phyloP scores from a whole-genome alignment of 1,140 invertebrate genomes.

The Drosophila melanica region DNA sequence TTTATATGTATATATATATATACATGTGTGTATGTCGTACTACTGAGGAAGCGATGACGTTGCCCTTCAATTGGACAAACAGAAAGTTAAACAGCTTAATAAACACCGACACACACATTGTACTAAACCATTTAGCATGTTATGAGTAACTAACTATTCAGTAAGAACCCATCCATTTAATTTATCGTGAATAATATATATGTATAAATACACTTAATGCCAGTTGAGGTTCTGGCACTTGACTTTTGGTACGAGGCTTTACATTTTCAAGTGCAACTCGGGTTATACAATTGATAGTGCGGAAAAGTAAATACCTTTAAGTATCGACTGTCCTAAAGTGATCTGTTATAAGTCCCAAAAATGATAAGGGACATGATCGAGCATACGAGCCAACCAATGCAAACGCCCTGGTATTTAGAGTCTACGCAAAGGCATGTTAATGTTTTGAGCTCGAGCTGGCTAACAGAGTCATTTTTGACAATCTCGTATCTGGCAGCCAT shows the following conservation, averaged over 20 bases:
- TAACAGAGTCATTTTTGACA: background rate
- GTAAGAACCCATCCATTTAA: conserved; percentile 63
- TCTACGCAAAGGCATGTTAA: background rate
- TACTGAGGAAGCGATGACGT: conserved; percentile 15
- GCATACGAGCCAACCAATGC: background rate
- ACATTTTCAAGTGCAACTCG: conserved; percentile 23
- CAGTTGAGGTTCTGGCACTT: conserved; percentile 68
- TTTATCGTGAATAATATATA: conserved; percentile 60
- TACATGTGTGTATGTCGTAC: background rate
- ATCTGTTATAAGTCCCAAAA: background rate
- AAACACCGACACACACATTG: conserved; percentile 6
- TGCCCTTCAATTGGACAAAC: conserved; percentile 44
- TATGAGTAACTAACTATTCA: conserved; percentile 22
- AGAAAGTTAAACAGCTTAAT: conserved; percentile 39
- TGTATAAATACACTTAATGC: conserved; percentile 63
- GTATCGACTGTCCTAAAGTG: background rate
- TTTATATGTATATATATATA: background rate
- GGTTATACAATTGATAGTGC: conserved; percentile 46
- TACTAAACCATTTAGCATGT: conserved; percentile 7
- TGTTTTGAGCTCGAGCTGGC: conserved; percentile 6
- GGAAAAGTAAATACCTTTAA: background rate
- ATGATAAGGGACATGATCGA: conserved; percentile 8
- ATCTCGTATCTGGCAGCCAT: conserved; percentile 8
- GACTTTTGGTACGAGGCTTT: conserved; percentile 49
- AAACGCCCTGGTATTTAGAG: too few species aligned